phyloP scores from a whole-genome alignment of 2,113 vertebrate genomes.

The Macrotis lagotis region DNA sequence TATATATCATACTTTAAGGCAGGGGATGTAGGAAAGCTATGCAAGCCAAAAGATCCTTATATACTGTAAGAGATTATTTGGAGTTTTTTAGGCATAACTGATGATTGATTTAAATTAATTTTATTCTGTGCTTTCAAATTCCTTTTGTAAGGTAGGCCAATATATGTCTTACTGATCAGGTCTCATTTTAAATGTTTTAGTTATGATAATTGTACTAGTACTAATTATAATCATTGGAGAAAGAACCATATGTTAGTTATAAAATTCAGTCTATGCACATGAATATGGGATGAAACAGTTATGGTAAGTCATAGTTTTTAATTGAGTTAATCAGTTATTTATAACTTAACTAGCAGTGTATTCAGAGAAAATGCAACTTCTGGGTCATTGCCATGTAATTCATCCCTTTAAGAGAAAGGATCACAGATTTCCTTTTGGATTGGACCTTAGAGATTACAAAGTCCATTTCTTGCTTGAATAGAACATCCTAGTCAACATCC shows the following conservation, averaged over 20 bases:
- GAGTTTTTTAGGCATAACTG: background rate
- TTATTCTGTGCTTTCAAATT: background rate
- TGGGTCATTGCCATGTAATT: background rate
- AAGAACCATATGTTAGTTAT: background rate
- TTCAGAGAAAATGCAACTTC: background rate
- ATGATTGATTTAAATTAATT: background rate
- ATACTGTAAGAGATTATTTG: background rate
- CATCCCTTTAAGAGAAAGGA: background rate
- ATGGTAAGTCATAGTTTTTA: background rate
- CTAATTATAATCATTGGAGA: background rate
- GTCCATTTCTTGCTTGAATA: background rate
- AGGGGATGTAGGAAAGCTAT: slow-evolving; percentile 15
- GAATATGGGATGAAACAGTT: background rate
- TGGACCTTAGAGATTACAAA: background rate
- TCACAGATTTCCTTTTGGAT: background rate
- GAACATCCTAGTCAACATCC: background rate
- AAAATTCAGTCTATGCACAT: background rate
- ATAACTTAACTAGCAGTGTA: background rate
- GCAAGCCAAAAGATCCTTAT: slow-evolving; percentile 19
- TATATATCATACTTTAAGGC: slow-evolving; percentile 50
- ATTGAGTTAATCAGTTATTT: background rate
- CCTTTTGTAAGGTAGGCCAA: background rate
- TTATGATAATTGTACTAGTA: background rate
- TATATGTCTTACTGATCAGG: background rate
- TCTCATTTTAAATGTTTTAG: background rate